These are phyloP conservation scores for Standfussiana lucernea DNA, from an alignment of 2,888 invertebrate species.

Conservation along the genomic window DNA sequence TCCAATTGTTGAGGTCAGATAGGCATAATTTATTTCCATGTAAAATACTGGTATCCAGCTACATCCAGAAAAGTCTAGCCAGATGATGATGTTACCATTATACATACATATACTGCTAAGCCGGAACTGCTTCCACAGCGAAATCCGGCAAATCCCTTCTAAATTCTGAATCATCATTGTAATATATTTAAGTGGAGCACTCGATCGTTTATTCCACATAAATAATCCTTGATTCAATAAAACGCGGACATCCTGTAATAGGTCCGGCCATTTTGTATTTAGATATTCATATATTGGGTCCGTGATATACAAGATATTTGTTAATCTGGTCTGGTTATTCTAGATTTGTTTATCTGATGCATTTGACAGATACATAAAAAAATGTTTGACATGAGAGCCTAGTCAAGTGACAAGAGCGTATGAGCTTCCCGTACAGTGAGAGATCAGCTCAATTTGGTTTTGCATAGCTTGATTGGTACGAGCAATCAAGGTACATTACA, in stretches of 20 bases:
- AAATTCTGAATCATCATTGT: conserved; percentile 49
- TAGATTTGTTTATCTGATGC: background rate
- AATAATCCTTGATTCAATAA: conserved; percentile 45
- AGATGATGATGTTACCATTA: background rate
- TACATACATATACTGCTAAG: background rate
- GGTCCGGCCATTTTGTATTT: conserved; percentile 59
- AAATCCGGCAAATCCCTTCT: conserved; percentile 38
- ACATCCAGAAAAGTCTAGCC: background rate
- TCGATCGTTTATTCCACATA: conserved; percentile 40
- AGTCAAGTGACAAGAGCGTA: background rate
- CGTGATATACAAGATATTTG: conserved; percentile 25
- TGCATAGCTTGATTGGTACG: too few relatives aligned
- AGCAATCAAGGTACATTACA: conserved; percentile 9
- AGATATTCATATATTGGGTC: conserved; percentile 46
- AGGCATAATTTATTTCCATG: background rate
- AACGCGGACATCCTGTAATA: conserved; percentile 67
- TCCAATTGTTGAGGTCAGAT: background rate
- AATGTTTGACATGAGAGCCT: background rate
- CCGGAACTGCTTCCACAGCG: background rate
- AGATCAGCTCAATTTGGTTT: too few relatives aligned
- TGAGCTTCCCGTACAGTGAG: too few relatives aligned
- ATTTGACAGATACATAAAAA: conserved; percentile 2
- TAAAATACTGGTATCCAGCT: background rate
- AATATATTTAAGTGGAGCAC: conserved; percentile 55
- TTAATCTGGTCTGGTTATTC: conserved; percentile 31